Evolutionary conservation across 1,140 invertebrate genomes (phyloP).

Genomic region (Drosophila orosa): DNA sequence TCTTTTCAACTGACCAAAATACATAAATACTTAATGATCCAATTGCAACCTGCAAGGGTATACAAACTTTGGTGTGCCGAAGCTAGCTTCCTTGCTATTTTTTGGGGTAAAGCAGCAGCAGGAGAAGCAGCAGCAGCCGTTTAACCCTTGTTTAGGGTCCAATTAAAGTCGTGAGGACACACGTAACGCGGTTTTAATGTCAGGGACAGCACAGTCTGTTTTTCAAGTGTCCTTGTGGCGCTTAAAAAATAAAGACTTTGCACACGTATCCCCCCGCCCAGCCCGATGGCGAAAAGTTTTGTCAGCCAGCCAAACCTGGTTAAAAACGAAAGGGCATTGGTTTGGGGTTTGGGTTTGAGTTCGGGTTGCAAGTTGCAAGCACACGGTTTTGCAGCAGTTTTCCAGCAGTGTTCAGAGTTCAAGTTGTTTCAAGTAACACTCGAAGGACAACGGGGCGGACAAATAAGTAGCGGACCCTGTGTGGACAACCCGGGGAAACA

Average conservation of each 20-base stretch:
- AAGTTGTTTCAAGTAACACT: conserved; percentile 72
- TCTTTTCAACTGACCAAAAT: too few relatives aligned
- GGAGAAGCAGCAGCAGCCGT: background rate
- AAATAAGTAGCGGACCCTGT: conserved; percentile 47
- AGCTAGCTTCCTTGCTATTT: too few relatives aligned
- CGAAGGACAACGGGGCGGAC: conserved; percentile 49
- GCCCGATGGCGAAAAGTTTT: conserved; percentile 63
- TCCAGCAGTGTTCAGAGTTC: conserved; percentile 73
- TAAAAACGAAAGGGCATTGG: conserved; percentile 45
- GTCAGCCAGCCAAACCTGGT: conserved; percentile 65
- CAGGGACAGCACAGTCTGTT: conserved; percentile 18
- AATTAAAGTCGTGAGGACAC: conserved; percentile 71
- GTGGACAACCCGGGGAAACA: conserved; percentile 40
- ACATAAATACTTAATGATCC: too few relatives aligned
- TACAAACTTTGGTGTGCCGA: too few relatives aligned
- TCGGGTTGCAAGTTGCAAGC: conserved; percentile 56
- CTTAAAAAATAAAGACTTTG: conserved; percentile 64
- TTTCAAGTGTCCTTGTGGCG: conserved; percentile 72
- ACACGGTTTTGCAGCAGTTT: conserved; percentile 45
- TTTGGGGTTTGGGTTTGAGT: conserved; percentile 7
- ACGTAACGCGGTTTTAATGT: conserved; percentile 61
- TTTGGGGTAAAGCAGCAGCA: conserved; percentile 6
- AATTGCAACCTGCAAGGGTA: too few relatives aligned
- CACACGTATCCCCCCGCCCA: conserved; percentile 54
- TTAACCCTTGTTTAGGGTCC: conserved; percentile 55